A percentile compares a stretch with the other conserved stretches of the same genome.
Conservation (phyloP, 2,888 invertebrate genomes). For the Pemphredon lugubris region DNA sequence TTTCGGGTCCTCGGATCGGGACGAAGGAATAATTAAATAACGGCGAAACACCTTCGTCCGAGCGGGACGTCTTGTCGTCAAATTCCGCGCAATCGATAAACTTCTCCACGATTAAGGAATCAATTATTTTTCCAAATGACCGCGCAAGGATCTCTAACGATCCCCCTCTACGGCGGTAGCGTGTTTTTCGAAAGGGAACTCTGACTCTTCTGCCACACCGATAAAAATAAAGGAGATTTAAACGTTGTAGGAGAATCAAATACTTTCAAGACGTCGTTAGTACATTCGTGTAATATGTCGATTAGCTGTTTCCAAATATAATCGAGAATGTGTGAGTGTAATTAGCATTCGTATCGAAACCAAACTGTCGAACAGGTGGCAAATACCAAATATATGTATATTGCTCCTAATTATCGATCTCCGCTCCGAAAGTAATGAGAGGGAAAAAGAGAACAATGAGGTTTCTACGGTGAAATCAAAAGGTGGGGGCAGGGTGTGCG, state of each 20-base stretch:
- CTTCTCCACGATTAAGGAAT: too few species aligned
- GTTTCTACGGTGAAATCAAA: conserved; percentile 13
- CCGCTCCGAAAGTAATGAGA: conserved; percentile 38
- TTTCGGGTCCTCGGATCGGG: too few species aligned
- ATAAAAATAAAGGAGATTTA: background rate
- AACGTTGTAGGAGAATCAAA: conserved; percentile 35
- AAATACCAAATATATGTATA: conserved; percentile 58
- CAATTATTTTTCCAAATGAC: too few species aligned
- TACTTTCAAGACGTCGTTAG: conserved; percentile 36
- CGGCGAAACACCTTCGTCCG: too few species aligned
- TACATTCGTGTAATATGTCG: conserved; percentile 51
- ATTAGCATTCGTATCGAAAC: conserved; percentile 51
- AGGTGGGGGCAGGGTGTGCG: background rate
- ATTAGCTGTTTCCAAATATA: conserved; percentile 57
- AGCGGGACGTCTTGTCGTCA: too few species aligned
- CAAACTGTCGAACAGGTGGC: conserved; percentile 55
- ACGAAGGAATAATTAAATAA: too few species aligned
- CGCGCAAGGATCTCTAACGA: too few species aligned
- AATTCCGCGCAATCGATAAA: too few species aligned
- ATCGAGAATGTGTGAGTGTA: conserved; percentile 49
- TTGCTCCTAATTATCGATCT: conserved; percentile 57
- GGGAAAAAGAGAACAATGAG: conserved; percentile 17
- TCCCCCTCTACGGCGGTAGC: too few species aligned
- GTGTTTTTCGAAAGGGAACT: background rate
- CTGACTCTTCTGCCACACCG: background rate